phyloP scores from a whole-genome alignment of 2,113 vertebrate species.

The Oreotragus oreotragus region DNA sequence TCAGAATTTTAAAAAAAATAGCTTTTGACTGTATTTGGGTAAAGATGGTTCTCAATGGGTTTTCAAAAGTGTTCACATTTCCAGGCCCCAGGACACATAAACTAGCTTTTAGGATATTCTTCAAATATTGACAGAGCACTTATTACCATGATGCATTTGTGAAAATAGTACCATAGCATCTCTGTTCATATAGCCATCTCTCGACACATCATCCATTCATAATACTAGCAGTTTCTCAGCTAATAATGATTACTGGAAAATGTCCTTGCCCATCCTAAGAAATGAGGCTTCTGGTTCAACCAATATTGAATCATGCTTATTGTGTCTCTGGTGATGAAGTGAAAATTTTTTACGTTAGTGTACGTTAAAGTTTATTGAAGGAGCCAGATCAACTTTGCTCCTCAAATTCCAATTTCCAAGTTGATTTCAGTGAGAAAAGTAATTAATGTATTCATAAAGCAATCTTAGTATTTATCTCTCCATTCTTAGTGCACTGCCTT shows the following conservation, averaged over 20 bases:
- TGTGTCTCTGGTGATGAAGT: rapidly evolving
- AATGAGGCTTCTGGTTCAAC: neutral
- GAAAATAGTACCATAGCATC: neutral
- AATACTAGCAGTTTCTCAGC: neutral
- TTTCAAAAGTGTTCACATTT: neutral
- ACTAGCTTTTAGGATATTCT: neutral
- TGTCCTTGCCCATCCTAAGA: neutral
- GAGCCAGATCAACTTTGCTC: neutral
- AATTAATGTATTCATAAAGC: neutral
- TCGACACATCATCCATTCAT: neutral
- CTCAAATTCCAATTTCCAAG: neutral
- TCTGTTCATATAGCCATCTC: neutral
- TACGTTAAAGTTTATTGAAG: neutral
- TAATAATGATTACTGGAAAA: neutral
- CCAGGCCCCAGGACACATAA: neutral
- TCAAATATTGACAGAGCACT: neutral
- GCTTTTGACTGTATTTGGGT: neutral
- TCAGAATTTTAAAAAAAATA: neutral
- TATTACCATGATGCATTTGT: neutral
- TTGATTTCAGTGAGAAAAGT: neutral
- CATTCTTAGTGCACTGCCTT: neutral
- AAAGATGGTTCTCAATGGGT: neutral
- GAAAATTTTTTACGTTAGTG: rapidly evolving
- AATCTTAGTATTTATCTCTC: neutral
- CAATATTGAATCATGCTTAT: neutral